phyloP scores from a whole-genome alignment of 2,113 vertebrate species.

The Gymnogyps californianus region DNA sequence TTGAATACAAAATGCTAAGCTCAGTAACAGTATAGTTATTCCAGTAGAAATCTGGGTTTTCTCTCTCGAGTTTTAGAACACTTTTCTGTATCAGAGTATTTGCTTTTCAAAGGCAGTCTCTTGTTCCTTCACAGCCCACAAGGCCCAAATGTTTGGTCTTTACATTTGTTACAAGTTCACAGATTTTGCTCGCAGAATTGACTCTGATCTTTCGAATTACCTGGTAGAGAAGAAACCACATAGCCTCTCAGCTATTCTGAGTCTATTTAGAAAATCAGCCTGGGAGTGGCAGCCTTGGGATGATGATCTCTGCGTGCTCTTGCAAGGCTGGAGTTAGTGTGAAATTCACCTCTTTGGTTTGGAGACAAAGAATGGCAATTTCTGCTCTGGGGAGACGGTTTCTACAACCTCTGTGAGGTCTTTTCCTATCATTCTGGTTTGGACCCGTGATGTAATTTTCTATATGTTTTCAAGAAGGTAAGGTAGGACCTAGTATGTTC shows the following conservation, averaged over 20 bases:
- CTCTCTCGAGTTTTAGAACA: background rate
- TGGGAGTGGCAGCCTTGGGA: background rate
- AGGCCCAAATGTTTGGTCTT: background rate
- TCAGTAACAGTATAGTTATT: background rate
- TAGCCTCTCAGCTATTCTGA: background rate
- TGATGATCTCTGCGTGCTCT: background rate
- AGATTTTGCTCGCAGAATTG: background rate
- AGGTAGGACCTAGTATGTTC: background rate
- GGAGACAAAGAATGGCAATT: background rate
- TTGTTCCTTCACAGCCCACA: background rate
- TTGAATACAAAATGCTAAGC: background rate
- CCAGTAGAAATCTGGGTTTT: background rate
- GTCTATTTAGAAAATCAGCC: background rate
- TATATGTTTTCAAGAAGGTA: background rate
- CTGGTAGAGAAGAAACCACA: background rate
- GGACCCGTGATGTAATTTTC: background rate
- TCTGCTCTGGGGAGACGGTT: background rate
- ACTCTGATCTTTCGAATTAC: background rate
- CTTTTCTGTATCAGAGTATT: background rate
- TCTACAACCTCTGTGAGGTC: background rate
- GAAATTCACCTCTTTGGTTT: background rate
- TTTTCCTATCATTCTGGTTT: background rate
- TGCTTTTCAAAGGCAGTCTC: background rate
- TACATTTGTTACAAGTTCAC: background rate
- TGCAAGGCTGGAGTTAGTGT: background rate